A percentile compares a stretch with the other conserved stretches of the same genome.
Evolutionary conservation across 2,888 invertebrate species (phyloP).

Genomic region (Rosalia funebris): DNA sequence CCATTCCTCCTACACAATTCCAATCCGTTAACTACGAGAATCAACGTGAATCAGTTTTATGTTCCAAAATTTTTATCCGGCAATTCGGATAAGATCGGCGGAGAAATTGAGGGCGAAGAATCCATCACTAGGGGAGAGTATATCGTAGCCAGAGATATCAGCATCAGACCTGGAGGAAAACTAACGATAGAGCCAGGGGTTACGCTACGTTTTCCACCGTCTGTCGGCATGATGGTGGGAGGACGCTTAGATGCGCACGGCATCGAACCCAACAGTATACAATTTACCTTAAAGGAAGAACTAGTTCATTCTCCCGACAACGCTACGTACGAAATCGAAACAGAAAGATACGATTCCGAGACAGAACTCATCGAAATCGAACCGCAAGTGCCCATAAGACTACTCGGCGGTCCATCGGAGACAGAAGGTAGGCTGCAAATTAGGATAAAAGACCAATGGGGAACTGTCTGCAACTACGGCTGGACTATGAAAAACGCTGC

Average conservation of each 20-base stretch:
- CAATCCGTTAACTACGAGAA: conserved; percentile 87
- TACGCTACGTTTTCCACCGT: conserved; percentile 87
- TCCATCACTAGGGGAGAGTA: conserved; percentile 86
- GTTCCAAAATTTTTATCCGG: conserved; percentile 82
- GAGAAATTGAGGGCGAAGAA: conserved; percentile 93
- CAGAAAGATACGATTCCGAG: conserved; percentile 62
- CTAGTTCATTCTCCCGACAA: conserved; percentile 73
- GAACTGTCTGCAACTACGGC: conserved; percentile 95
- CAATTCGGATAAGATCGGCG: conserved; percentile 78
- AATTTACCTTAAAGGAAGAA: conserved; percentile 82
- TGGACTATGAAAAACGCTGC: conserved; percentile 95
- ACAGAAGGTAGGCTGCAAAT: conserved; percentile 91
- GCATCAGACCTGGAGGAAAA: conserved; percentile 91
- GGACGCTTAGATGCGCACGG: conserved; percentile 89
- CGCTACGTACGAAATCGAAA: conserved; percentile 69
- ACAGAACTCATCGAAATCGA: conserved; percentile 72
- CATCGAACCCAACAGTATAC: conserved; percentile 80
- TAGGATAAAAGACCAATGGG: conserved; percentile 88
- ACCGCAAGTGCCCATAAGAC: conserved; percentile 76
- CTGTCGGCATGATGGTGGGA: conserved; percentile 96
- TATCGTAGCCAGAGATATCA: conserved; percentile 92
- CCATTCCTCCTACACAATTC: conserved; percentile 91
- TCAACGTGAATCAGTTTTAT: conserved; percentile 78
- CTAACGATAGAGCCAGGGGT: conserved; percentile 90
- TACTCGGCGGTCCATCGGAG: conserved; percentile 82